Percentiles rank a stretch among this genome's conserved stretches.
Evolutionary conservation across 2,797 vertebrate species (phyloP).

Genomic region (Vultur gryphus): DNA sequence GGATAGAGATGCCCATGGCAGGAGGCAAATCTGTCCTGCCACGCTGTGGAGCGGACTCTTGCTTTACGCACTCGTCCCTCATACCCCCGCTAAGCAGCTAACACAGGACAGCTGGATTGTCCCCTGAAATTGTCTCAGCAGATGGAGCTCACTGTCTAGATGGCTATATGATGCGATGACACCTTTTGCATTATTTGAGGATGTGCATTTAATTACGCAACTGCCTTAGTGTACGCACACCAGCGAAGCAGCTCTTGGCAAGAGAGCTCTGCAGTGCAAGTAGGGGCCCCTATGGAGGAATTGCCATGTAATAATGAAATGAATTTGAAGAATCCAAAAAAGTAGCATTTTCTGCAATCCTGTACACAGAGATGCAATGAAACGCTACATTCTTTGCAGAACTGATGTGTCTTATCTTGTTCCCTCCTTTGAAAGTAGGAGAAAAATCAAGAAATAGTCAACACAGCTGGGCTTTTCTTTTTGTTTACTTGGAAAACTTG

Average conservation of each 20-base stretch:
- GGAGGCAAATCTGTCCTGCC: background rate
- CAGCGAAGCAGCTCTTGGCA: background rate
- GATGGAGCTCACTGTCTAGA: background rate
- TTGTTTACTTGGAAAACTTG: constrained; percentile 77
- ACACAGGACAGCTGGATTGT: background rate
- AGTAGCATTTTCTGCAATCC: background rate
- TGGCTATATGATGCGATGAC: background rate
- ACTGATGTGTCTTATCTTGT: background rate
- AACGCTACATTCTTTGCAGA: background rate
- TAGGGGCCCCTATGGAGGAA: background rate
- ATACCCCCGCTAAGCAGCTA: background rate
- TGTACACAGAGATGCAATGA: background rate
- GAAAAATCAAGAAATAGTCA: constrained; percentile 58
- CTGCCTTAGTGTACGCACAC: background rate
- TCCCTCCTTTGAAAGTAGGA: constrained; percentile 19
- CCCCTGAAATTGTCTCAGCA: background rate
- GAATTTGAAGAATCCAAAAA: background rate
- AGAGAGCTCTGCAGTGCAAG: background rate
- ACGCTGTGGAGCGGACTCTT: accelerated
- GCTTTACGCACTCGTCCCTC: background rate
- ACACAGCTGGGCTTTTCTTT: constrained; percentile 55
- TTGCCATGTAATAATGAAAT: background rate
- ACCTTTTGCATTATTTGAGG: background rate
- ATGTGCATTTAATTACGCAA: background rate
- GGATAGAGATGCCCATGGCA: background rate